A percentile compares a stretch with the other conserved stretches of the same genome.
These are phyloP conservation scores for Chanos chanos DNA, from an alignment of 2,797 vertebrate species.

Conservation along the genomic window DNA sequence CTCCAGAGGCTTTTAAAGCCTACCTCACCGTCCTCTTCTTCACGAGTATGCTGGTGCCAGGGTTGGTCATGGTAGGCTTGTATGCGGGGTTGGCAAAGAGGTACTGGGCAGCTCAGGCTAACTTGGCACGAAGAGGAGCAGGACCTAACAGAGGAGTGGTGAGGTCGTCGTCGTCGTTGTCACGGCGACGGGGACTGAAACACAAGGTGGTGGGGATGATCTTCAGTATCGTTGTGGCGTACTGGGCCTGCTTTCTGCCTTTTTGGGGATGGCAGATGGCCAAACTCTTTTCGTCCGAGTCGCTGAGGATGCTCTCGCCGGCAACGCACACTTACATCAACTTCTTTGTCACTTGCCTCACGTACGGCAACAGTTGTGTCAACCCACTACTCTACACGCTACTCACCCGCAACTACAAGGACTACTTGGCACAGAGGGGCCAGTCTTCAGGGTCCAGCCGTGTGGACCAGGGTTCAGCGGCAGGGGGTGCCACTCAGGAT, in stretches of 20 bases:
- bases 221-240: slow-evolving; percentile 73
- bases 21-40: slow-evolving; percentile 77
- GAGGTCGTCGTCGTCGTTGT: slow-evolving; percentile 5
- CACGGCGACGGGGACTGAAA: slow-evolving; percentile 53
- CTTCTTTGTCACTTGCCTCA: slow-evolving; percentile 82
- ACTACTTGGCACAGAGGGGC: slow-evolving; percentile 63
- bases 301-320: slow-evolving; percentile 61
- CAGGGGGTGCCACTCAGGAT: slow-evolving; percentile 49
- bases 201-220: slow-evolving; percentile 72
- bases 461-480: slow-evolving; percentile 53
- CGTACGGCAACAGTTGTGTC: slow-evolving; percentile 83
- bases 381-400: slow-evolving; percentile 83
- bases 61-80: slow-evolving; percentile 66
- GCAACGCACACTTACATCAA: slow-evolving; percentile 77
- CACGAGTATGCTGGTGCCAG: slow-evolving; percentile 72
- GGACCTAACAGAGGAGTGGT: background rate
- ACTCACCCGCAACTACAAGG: slow-evolving; percentile 71
- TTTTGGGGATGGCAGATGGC: slow-evolving; percentile 88
- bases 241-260: slow-evolving; percentile 84
- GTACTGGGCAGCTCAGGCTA: slow-evolving; percentile 62
- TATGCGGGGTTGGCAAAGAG: slow-evolving; percentile 63
- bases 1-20: slow-evolving; percentile 67
- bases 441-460: slow-evolving; percentile 60
- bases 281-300: slow-evolving; percentile 65
- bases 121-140: slow-evolving; percentile 31